A percentile compares a stretch with the other conserved stretches of the same genome.
These are phyloP conservation scores for Choloepus hoffmanni DNA, from an alignment of 2,113 vertebrate genomes.

Conservation along the genomic window DNA sequence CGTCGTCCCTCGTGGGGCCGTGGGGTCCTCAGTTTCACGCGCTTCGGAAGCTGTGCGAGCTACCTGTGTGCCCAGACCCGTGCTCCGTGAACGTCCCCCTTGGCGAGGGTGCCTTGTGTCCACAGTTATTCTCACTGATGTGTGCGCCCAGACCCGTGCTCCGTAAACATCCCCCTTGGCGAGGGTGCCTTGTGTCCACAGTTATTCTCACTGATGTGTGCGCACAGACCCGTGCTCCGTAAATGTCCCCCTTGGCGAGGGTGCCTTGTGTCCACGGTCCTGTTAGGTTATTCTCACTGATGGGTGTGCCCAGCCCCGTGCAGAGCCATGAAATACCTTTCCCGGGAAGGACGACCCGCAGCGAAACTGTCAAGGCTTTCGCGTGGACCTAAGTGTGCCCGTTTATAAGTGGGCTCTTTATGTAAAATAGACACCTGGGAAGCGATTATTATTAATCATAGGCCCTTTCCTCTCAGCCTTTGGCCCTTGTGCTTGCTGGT, in stretches of 20 bases:
- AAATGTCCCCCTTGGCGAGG: not conserved
- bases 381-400: constrained; percentile 69
- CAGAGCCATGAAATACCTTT: too few relatives aligned
- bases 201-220: constrained; percentile 64
- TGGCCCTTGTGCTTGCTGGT: constrained; percentile 78
- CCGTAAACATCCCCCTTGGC: not conserved
- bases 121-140: constrained; percentile 63
- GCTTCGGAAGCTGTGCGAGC: not conserved
- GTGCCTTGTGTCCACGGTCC: constrained; percentile 27
- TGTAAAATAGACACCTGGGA: constrained; percentile 85
- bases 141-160: not conserved
- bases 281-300: constrained; percentile 59
- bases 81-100: not conserved
- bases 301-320: not conserved
- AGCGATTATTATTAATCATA: constrained; percentile 86
- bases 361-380: constrained; percentile 80
- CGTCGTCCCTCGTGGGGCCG: not conserved
- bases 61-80: not conserved
- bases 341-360: constrained; percentile 72
- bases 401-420: constrained; percentile 76
- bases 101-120: constrained; percentile 33
- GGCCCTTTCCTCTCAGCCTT: constrained; percentile 84
- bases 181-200: constrained; percentile 25
- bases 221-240: not conserved
- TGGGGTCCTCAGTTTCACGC: not conserved